Conservation (phyloP, 2,888 invertebrate genomes). For the Drosophila trichaetosa region DNA sequence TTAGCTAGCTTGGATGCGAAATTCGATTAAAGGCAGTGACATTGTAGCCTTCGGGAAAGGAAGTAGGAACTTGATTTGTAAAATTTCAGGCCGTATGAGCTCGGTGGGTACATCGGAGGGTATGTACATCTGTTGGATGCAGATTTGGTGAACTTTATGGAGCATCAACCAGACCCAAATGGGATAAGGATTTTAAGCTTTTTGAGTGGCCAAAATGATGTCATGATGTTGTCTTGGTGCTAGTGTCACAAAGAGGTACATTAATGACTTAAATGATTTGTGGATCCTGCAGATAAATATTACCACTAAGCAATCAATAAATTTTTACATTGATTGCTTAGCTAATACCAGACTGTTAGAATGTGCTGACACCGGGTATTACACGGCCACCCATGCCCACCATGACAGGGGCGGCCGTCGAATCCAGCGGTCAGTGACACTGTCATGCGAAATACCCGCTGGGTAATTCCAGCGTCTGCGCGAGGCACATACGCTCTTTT, state of each 20-base stretch:
- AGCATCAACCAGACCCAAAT: too few relatives aligned
- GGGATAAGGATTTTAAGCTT: too few relatives aligned
- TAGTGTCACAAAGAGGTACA: background rate
- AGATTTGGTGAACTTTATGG: too few relatives aligned
- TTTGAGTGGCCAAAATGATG: too few relatives aligned
- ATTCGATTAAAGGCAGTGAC: too few relatives aligned
- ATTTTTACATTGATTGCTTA: background rate
- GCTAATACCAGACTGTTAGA: background rate
- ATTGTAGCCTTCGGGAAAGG: too few relatives aligned
- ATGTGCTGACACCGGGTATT: background rate
- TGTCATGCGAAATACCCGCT: background rate
- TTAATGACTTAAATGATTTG: background rate
- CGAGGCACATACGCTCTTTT: background rate
- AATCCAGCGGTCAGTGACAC: background rate
- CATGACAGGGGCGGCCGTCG: background rate
- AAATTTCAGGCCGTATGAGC: too few relatives aligned
- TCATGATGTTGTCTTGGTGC: too few relatives aligned
- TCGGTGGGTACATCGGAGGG: too few relatives aligned
- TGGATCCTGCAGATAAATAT: background rate
- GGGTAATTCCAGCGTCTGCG: background rate
- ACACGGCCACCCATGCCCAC: background rate
- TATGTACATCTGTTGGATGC: too few relatives aligned
- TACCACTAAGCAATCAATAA: background rate
- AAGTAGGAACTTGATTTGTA: too few relatives aligned
- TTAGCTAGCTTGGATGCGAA: too few relatives aligned